phyloP scores from a whole-genome alignment of 2,888 invertebrate genomes.

The Trichopoda pennipes region DNA sequence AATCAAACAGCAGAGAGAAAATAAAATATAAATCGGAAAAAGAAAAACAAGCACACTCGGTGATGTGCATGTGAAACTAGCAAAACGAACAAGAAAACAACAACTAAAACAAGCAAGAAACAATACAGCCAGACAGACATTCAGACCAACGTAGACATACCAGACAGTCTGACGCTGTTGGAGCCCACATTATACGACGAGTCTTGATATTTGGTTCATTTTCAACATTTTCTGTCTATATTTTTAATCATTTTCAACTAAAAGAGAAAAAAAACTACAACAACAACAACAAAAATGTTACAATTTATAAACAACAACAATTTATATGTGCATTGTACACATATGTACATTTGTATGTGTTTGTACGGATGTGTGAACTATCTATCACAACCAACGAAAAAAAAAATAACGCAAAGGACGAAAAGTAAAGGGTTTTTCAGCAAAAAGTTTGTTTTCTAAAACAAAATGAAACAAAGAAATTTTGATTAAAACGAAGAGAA shows the following conservation, averaged over 20 bases:
- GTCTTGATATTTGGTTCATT: neutral
- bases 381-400: no score
- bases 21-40: constrained; percentile 14
- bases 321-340: neutral
- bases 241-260: neutral
- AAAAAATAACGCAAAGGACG: no score
- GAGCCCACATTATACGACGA: constrained; percentile 74
- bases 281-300: no score
- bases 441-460: no score
- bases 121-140: constrained; percentile 24
- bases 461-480: no score
- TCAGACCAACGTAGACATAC: constrained; percentile 72
- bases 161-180: constrained; percentile 81
- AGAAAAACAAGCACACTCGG: constrained; percentile 19
- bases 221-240: neutral
- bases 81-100: constrained; percentile 47
- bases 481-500: no score
- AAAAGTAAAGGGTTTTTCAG: no score
- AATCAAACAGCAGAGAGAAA: constrained; percentile 11
- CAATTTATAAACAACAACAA: neutral
- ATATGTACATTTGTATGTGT: neutral
- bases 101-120: constrained; percentile 30
- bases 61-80: constrained; percentile 50
- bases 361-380: no score
- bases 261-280: neutral